These are phyloP conservation scores for Acarapis woodi DNA, from an alignment of 1,140 invertebrate species.

Conservation along the genomic window DNA sequence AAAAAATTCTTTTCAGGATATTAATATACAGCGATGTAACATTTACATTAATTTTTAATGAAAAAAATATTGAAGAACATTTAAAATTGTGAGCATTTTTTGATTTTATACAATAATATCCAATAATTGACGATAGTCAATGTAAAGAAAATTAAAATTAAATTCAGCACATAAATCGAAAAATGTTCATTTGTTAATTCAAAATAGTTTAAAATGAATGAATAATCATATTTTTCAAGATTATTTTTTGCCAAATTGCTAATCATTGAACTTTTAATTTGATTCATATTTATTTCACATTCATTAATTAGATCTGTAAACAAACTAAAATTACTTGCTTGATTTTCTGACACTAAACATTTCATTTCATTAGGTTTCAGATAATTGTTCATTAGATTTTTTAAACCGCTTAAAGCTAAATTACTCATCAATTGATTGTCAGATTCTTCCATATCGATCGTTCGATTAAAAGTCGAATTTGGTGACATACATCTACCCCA, in stretches of 20 bases:
- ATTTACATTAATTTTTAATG: too few species aligned
- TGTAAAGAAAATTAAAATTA: not conserved
- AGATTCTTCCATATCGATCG: too few species aligned
- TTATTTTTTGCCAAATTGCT: not conserved
- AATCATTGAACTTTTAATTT: not conserved
- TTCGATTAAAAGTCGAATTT: too few species aligned
- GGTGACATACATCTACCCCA: slow-evolving; percentile 28
- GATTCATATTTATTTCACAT: not conserved
- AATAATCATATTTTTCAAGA: not conserved
- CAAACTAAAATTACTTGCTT: not conserved
- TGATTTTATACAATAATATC: not conserved
- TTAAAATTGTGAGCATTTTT: too few species aligned
- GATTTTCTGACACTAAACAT: not conserved
- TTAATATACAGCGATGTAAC: too few species aligned
- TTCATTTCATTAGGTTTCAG: not conserved
- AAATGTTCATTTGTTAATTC: not conserved
- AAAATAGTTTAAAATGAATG: not conserved
- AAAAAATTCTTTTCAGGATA: too few species aligned
- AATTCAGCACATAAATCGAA: not conserved
- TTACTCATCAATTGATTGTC: too few species aligned
- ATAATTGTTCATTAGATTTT: not conserved
- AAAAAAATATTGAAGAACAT: too few species aligned
- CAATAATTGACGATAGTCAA: not conserved
- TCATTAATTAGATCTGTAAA: not conserved
- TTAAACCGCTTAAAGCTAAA: not conserved